Base-by-base conservation (phyloP, 2,797 vertebrate species). In the Eulemur coronatus region DNA sequence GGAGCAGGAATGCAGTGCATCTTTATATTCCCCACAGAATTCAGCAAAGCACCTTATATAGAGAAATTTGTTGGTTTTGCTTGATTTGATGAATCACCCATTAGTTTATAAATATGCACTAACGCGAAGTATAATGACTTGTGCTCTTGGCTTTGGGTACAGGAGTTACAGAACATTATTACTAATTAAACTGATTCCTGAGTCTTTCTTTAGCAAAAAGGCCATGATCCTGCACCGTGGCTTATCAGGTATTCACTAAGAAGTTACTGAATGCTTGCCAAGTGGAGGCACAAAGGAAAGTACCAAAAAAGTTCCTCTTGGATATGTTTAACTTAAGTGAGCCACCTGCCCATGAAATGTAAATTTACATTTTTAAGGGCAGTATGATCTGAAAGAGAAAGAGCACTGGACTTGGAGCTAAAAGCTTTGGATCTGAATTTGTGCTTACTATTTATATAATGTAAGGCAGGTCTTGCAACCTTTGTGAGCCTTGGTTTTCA, bases 161-260 rank as follows among this genome's bases (percentile, higher is more conserved):
- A 65, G 80, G 41, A 69, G 18, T 92, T 79, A 79, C 0, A 72
- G n/a, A 78, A 79, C 20, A 61, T 67, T 15, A 50, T 89, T 57
- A 84, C 28, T 72, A 55, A 85, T 43, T 80, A 80, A 78, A 78
- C 26, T 43, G 59, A 94, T 73, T 91, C 15, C 48, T 50, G 48
- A 82, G 72, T 87, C 26, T 55, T 67, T 28, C 89, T 57, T 84
- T 59, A 95, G 46, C 4, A 20, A 92, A 92, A 95, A 88, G 63
- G 38, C 33, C 57, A 73, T 9, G 52, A 67, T 85, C 14, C 1
- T 50, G 41, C 43, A 48, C 5, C 90, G 57, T 76, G 86, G 73
- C 30, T 93, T 86, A 94, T 15, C 24, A 15, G 43, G 57, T 93
- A 86, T 28, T 65, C 38, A 38, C 30, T 55, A 75, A 88, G 35